These are phyloP conservation scores for Phainopepla nitens DNA, from an alignment of 2,113 vertebrate genomes.

Conservation along the genomic window DNA sequence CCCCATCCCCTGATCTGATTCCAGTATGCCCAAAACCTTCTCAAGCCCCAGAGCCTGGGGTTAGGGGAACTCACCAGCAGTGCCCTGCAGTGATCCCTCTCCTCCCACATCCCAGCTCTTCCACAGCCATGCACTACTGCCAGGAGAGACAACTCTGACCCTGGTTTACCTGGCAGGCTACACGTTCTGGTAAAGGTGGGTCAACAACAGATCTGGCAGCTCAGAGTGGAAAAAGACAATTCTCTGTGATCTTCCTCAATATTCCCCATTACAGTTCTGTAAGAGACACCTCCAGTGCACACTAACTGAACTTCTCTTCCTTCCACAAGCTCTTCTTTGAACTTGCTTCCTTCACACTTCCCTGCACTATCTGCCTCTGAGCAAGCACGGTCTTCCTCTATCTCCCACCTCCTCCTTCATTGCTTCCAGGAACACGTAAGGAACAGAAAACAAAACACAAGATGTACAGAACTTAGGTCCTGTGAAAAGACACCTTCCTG, in stretches of 20 bases:
- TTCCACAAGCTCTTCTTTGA: neutral
- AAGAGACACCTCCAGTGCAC: neutral
- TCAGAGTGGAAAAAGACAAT: neutral
- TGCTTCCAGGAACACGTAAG: neutral
- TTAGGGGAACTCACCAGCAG: neutral
- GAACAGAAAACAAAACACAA: neutral
- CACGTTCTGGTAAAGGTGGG: neutral
- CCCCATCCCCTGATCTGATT: fast-evolving
- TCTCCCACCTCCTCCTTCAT: neutral
- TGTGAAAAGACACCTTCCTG: neutral
- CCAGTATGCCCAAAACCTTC: neutral
- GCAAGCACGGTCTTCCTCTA: neutral
- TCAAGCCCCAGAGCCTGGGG: neutral
- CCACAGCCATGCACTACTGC: neutral
- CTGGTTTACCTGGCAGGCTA: neutral
- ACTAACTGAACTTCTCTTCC: neutral
- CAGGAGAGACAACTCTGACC: neutral
- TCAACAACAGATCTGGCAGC: neutral
- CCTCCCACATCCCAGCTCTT: neutral
- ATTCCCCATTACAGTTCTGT: neutral
- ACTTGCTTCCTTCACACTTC: neutral
- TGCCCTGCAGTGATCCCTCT: neutral
- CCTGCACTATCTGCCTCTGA: neutral
- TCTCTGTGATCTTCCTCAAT: neutral
- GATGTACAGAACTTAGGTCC: neutral